These are phyloP conservation scores for Apoda limacodes DNA, from an alignment of 2,888 invertebrate genomes.

Conservation along the genomic window DNA sequence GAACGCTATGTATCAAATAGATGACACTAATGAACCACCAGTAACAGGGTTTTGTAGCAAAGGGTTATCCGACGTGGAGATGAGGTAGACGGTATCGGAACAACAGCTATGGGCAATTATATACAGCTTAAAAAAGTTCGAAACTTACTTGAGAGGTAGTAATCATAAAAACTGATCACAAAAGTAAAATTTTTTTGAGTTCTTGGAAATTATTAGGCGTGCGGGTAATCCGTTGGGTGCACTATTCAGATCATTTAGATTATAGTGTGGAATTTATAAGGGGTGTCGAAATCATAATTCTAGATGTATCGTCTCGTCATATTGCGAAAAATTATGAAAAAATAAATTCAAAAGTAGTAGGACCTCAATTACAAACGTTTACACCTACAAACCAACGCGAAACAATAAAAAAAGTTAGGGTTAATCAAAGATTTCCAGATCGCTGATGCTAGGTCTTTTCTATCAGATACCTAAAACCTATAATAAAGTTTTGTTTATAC, in stretches of 20 bases:
- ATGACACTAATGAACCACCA: conserved; percentile 4
- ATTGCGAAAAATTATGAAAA: conserved; percentile 3
- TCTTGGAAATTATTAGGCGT: conserved; percentile 20
- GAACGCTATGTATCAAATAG: conserved; percentile 17
- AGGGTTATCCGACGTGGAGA: conserved; percentile 15
- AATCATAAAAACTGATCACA: conserved; percentile 23
- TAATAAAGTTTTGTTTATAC: no score
- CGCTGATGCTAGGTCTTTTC: no score
- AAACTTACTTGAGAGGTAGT: conserved; percentile 20
- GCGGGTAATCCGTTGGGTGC: conserved; percentile 22
- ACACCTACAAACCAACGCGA: background rate
- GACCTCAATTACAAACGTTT: conserved; percentile 4
- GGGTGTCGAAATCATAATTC: conserved; percentile 22
- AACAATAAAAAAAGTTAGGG: no score
- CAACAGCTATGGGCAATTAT: conserved; percentile 23
- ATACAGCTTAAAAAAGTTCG: conserved; percentile 21
- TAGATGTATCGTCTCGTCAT: conserved; percentile 24
- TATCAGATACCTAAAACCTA: no score
- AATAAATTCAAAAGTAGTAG: conserved; percentile 1
- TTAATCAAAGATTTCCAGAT: no score
- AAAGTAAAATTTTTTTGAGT: conserved; percentile 22
- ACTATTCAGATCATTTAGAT: conserved; percentile 22
- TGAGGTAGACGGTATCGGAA: conserved; percentile 21
- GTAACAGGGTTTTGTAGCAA: conserved; percentile 21
- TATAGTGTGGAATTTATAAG: conserved; percentile 19